Conservation (phyloP, 1,140 invertebrate species). For the Drosophila rufa region DNA sequence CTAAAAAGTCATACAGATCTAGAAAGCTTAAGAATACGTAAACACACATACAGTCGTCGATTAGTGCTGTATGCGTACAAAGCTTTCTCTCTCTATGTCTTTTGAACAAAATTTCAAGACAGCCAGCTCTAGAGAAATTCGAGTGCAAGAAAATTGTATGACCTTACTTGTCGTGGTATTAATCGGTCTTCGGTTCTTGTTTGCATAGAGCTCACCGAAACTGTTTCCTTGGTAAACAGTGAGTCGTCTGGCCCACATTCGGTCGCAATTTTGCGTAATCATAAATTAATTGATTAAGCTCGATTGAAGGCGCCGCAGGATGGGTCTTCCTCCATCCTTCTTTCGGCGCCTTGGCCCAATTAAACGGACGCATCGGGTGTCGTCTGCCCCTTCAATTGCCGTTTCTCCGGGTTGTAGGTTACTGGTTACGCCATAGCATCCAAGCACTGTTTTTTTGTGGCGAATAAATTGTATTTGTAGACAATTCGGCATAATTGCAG, state of each 20-base stretch:
- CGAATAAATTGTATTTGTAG: constrained; percentile 78
- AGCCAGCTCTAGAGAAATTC: too few relatives aligned
- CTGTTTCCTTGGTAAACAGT: constrained; percentile 1
- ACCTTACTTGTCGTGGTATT: too few relatives aligned
- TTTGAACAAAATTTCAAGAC: too few relatives aligned
- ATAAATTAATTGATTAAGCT: constrained; percentile 77
- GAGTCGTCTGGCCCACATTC: constrained; percentile 21
- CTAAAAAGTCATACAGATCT: too few relatives aligned
- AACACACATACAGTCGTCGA: too few relatives aligned
- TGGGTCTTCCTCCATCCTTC: constrained; percentile 7
- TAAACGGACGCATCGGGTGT: constrained; percentile 44
- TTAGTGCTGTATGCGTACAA: too few relatives aligned
- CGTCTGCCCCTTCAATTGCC: constrained; percentile 32
- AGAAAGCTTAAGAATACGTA: too few relatives aligned
- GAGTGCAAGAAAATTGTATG: too few relatives aligned
- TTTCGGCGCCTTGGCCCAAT: constrained; percentile 29
- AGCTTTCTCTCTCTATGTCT: too few relatives aligned
- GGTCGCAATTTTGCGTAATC: constrained; percentile 60
- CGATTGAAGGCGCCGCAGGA: constrained; percentile 65
- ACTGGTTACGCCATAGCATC: constrained; percentile 25
- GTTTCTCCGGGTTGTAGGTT: constrained; percentile 3
- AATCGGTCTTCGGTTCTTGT: neutral
- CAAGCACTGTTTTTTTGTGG: constrained; percentile 47
- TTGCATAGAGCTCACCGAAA: neutral
- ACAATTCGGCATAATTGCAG: constrained; percentile 82